phyloP scores from a whole-genome alignment of 2,797 vertebrate genomes.

The Echiichthys vipera region DNA sequence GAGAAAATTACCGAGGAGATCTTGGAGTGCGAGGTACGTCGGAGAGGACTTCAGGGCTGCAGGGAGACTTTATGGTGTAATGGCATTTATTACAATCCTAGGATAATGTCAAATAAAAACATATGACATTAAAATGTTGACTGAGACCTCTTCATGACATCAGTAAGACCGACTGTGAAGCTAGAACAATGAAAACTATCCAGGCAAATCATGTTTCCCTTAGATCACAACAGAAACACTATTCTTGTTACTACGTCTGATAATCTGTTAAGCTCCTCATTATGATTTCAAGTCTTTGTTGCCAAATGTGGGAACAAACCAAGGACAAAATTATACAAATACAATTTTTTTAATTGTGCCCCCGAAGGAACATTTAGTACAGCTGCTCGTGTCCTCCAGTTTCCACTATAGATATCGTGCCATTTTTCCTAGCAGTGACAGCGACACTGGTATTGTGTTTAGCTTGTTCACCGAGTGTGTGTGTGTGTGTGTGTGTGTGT shows the following conservation, averaged over 20 bases:
- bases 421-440: too few relatives aligned
- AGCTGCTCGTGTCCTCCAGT: neutral
- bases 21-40: constrained; percentile 21
- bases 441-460: too few relatives aligned
- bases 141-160: neutral
- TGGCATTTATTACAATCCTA: constrained; percentile 17
- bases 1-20: constrained; percentile 49
- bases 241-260: neutral
- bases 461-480: too few relatives aligned
- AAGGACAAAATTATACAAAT: neutral
- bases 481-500: too few relatives aligned
- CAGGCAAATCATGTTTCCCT: neutral
- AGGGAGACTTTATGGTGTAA: constrained; percentile 11
- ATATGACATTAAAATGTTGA: constrained; percentile 6
- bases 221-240: constrained; percentile 1
- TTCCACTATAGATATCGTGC: neutral
- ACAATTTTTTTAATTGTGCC: neutral
- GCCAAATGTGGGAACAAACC: neutral
- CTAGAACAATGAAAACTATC: neutral
- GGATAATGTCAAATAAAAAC: neutral
- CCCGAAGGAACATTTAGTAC: neutral
- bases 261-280: constrained; percentile 5
- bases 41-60: constrained; percentile 1
- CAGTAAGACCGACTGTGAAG: neutral
- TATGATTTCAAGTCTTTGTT: constrained; percentile 7